A percentile compares a stretch with the other conserved stretches of the same genome.
These are phyloP conservation scores for Cetonia aurata DNA, from an alignment of 2,888 invertebrate species.

Conservation along the genomic window DNA sequence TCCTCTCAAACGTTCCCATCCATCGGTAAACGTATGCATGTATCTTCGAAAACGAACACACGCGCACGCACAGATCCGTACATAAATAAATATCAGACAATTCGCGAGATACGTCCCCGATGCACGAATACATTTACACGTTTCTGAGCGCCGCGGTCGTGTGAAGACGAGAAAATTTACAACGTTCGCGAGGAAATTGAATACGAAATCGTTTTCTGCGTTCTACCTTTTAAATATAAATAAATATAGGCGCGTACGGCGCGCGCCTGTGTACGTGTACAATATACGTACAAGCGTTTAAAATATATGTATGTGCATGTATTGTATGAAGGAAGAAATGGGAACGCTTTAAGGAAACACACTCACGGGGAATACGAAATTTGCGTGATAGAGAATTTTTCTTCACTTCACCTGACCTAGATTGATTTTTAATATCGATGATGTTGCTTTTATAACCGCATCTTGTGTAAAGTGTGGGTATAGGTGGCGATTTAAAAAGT, in stretches of 20 bases:
- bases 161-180: slow-evolving; percentile 8
- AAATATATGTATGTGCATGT: not conserved
- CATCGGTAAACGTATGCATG: not conserved
- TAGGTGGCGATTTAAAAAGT: too few relatives aligned
- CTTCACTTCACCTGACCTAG: not conserved
- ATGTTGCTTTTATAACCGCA: too few relatives aligned
- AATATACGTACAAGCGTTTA: not conserved
- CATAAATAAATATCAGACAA: too few relatives aligned
- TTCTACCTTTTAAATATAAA: slow-evolving; percentile 6
- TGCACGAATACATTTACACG: not conserved
- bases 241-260: slow-evolving; percentile 4
- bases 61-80: not conserved
- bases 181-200: slow-evolving; percentile 10
- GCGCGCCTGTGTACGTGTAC: too few relatives aligned
- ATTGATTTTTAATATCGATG: slow-evolving; percentile 7
- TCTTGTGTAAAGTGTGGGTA: too few relatives aligned
- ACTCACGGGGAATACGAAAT: not conserved
- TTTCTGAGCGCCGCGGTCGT: not conserved
- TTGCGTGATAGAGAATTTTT: not conserved
- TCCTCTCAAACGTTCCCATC: not conserved
- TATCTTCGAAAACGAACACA: not conserved
- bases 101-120: not conserved
- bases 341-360: not conserved
- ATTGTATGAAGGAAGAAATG: not conserved
- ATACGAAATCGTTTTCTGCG: slow-evolving; percentile 8